Evolutionary conservation across 2,888 invertebrate genomes (phyloP).

Genomic region (Eucera pruinosa): DNA sequence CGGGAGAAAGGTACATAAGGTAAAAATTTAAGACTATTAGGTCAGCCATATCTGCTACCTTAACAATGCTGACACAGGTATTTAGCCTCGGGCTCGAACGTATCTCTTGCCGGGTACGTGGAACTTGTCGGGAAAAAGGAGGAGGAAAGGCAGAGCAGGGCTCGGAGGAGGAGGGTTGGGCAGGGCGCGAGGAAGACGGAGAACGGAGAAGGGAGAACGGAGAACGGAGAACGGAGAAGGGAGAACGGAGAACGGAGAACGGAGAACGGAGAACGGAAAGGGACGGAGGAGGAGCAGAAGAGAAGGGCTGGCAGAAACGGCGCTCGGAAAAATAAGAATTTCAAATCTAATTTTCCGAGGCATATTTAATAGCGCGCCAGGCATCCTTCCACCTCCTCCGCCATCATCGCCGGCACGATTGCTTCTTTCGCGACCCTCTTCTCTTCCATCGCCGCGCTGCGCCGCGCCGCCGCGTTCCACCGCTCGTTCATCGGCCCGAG

Average conservation of each 20-base stretch:
- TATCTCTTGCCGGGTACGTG: slow-evolving; percentile 43
- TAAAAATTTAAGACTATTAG: slow-evolving; percentile 78
- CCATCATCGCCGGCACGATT: slow-evolving; percentile 40
- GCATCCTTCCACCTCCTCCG: slow-evolving; percentile 46
- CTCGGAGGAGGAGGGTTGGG: background rate
- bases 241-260: slow-evolving; percentile 39
- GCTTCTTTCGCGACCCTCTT: slow-evolving; percentile 11
- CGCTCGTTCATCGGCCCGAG: slow-evolving; percentile 8
- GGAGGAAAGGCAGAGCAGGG: background rate
- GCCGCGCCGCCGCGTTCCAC: slow-evolving; percentile 5
- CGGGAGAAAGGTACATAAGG: slow-evolving; percentile 65
- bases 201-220: slow-evolving; percentile 11
- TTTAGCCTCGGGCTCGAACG: slow-evolving; percentile 67
- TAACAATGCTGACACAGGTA: slow-evolving; percentile 77
- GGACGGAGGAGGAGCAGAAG: slow-evolving; percentile 29
- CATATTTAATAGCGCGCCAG: slow-evolving; percentile 77
- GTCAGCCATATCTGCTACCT: slow-evolving; percentile 67
- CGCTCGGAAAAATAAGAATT: slow-evolving; percentile 79
- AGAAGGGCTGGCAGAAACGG: slow-evolving; percentile 47
- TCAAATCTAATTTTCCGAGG: slow-evolving; percentile 80
- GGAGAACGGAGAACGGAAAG: slow-evolving; percentile 40
- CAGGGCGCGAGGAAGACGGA: no score
- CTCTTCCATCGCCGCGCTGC: slow-evolving; percentile 1
- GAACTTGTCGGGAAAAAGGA: slow-evolving; percentile 23
- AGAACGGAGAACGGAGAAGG: slow-evolving; percentile 45